Conservation (phyloP, 1,140 invertebrate species). For the Streblospio benedicti region DNA sequence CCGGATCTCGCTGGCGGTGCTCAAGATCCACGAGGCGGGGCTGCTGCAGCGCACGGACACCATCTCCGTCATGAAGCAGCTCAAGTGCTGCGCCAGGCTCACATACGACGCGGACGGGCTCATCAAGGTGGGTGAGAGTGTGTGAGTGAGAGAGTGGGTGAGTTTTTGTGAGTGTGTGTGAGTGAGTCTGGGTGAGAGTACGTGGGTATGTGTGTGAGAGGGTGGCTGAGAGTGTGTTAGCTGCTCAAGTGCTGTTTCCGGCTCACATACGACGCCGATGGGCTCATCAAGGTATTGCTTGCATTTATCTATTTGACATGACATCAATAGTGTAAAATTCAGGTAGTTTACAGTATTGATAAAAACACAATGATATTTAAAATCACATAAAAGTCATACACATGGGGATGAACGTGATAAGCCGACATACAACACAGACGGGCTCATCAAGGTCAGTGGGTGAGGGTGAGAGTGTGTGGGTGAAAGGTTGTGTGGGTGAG, state of each 20-base stretch:
- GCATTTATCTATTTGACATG: background rate
- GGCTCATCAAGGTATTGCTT: constrained; percentile 45
- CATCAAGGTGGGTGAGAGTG: constrained; percentile 39
- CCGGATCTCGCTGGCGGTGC: constrained; percentile 42
- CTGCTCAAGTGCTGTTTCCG: constrained; percentile 48
- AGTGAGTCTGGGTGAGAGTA: background rate
- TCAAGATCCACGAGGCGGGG: constrained; percentile 44
- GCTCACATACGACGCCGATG: constrained; percentile 50
- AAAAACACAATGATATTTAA: too few relatives aligned
- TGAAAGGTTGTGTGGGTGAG: background rate
- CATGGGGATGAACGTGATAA: too few relatives aligned
- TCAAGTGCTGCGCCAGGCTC: constrained; percentile 50
- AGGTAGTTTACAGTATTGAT: background rate
- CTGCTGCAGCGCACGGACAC: constrained; percentile 48
- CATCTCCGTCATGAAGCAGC: constrained; percentile 50
- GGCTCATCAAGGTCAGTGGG: constrained; percentile 46
- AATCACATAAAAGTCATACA: too few relatives aligned
- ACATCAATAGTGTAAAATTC: too few relatives aligned
- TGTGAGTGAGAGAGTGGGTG: background rate
- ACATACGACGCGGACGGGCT: constrained; percentile 51
- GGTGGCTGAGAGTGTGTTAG: too few relatives aligned
- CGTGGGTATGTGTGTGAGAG: background rate
- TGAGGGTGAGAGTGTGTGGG: background rate
- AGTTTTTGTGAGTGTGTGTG: background rate
- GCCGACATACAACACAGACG: constrained; percentile 50